A percentile compares a stretch with the other conserved stretches of the same genome.
These are phyloP conservation scores for Aptenodytes forsteri DNA, from an alignment of 2,113 vertebrate species.

Conservation along the genomic window DNA sequence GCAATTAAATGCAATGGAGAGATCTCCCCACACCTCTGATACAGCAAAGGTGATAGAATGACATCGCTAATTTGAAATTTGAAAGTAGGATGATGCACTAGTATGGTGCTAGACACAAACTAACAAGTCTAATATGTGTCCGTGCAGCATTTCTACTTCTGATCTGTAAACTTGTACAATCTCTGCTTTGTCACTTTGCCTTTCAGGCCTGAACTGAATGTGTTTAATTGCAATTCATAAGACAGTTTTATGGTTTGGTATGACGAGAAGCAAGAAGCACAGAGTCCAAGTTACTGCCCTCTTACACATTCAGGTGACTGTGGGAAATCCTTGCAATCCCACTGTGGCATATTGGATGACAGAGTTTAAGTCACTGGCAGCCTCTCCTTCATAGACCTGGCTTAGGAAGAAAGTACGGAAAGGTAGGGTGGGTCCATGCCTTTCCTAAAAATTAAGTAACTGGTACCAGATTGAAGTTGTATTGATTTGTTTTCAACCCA, in stretches of 20 bases:
- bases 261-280: not conserved
- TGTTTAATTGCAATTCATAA: not conserved
- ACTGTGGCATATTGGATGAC: not conserved
- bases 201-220: not conserved
- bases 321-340: not conserved
- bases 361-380: not conserved
- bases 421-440: not conserved
- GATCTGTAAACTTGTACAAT: not conserved
- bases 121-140: not conserved
- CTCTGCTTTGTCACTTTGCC: not conserved
- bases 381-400: not conserved
- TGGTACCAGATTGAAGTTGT: not conserved
- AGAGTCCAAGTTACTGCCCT: not conserved
- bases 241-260: not conserved
- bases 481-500: not conserved
- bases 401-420: not conserved
- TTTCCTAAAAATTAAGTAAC: not conserved
- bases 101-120: not conserved
- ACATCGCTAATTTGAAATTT: not conserved
- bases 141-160: not conserved
- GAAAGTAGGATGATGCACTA: not conserved
- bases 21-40: not conserved
- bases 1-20: not conserved
- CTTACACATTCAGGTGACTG: not conserved
- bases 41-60: not conserved